These are phyloP conservation scores for Metopolophium dirhodum DNA, from an alignment of 1,140 invertebrate genomes.

Conservation along the genomic window DNA sequence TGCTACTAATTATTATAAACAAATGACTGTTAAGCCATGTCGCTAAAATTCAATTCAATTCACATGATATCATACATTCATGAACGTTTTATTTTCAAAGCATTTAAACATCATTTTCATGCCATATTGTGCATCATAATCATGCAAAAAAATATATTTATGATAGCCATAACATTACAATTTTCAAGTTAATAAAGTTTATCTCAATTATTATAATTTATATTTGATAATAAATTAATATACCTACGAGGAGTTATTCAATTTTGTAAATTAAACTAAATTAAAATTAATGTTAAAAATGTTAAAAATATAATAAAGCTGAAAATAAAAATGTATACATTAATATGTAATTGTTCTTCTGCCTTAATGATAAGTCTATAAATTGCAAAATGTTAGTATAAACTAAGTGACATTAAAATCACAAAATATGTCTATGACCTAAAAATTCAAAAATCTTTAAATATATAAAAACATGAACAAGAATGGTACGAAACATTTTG, in stretches of 20 bases:
- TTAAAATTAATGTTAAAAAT: background rate
- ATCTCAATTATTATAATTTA: background rate
- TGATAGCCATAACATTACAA: background rate
- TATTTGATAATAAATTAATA: background rate
- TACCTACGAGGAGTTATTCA: background rate
- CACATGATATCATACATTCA: background rate
- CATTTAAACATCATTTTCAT: background rate
- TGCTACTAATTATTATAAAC: background rate
- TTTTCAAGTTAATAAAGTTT: too few species aligned
- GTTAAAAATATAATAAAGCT: background rate
- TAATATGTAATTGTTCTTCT: background rate
- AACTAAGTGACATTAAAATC: background rate
- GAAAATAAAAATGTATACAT: background rate
- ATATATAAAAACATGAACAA: background rate
- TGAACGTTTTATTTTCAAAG: conserved; percentile 1
- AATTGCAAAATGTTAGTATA: background rate
- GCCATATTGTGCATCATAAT: background rate
- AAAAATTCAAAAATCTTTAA: background rate
- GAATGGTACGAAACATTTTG: background rate
- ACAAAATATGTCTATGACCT: background rate
- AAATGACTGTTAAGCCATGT: background rate
- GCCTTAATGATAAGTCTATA: background rate
- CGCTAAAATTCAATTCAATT: background rate
- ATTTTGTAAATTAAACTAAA: background rate
- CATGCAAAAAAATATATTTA: background rate